These are phyloP conservation scores for Elysia crispata DNA, from an alignment of 2,888 invertebrate genomes.

Conservation along the genomic window DNA sequence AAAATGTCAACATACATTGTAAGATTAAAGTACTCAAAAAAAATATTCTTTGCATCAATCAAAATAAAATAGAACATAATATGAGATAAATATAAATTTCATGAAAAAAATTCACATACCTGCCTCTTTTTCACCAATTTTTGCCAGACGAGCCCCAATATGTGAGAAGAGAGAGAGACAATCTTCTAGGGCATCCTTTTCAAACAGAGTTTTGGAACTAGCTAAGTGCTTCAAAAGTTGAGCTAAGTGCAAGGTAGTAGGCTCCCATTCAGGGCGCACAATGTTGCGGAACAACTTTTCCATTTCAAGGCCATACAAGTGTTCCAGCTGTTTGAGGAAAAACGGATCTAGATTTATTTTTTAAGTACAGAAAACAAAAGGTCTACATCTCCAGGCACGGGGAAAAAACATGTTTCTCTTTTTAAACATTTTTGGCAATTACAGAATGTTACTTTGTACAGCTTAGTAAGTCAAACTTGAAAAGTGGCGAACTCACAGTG, in stretches of 20 bases:
- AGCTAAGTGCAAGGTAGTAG: constrained; percentile 63
- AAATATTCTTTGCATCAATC: too few relatives aligned
- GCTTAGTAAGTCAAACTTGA: not conserved
- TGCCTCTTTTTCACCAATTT: not conserved
- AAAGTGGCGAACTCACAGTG: constrained; percentile 45
- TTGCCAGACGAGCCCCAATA: constrained; percentile 57
- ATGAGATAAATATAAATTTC: too few relatives aligned
- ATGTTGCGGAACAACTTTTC: constrained; percentile 45
- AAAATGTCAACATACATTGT: too few relatives aligned
- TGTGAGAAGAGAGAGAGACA: constrained; percentile 58
- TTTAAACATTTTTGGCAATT: not conserved
- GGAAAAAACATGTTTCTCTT: not conserved
- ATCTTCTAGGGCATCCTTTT: constrained; percentile 56
- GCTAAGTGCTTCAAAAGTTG: constrained; percentile 64
- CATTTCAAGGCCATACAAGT: not conserved
- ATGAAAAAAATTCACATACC: too few relatives aligned
- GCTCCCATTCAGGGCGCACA: constrained; percentile 59
- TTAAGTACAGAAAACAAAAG: not conserved
- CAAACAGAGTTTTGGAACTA: constrained; percentile 54
- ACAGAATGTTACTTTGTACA: not conserved
- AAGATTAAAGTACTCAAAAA: too few relatives aligned
- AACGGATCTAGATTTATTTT: too few relatives aligned
- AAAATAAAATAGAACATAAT: too few relatives aligned
- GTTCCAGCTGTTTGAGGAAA: constrained; percentile 7
- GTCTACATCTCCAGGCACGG: not conserved